A percentile compares a stretch with the other conserved stretches of the same genome.
These are phyloP conservation scores for Parthenolecanium corni DNA, from an alignment of 2,888 invertebrate species.

Conservation along the genomic window DNA sequence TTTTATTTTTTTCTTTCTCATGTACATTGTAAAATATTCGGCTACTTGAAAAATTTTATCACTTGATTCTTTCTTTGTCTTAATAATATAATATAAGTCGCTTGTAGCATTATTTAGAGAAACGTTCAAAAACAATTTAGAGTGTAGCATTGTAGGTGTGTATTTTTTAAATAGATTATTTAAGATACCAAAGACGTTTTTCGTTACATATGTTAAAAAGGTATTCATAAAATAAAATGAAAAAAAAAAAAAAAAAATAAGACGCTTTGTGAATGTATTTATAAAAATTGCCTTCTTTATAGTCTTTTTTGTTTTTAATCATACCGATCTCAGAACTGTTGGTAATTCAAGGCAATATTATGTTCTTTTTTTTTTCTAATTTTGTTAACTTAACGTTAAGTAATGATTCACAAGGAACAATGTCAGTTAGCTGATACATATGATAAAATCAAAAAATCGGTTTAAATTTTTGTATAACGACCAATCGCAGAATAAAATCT, in stretches of 20 bases:
- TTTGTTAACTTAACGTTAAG: not conserved
- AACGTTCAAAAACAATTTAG: not conserved
- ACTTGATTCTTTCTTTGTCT: not conserved
- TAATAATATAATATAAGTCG: not conserved
- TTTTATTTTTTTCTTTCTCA: not conserved
- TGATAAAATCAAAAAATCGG: no score
- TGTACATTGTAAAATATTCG: slow-evolving; percentile 3
- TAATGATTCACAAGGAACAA: no score
- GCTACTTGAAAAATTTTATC: slow-evolving; percentile 9
- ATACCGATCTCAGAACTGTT: slow-evolving; percentile 17
- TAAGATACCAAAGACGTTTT: slow-evolving; percentile 25
- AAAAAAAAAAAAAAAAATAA: no score
- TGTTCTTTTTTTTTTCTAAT: not conserved
- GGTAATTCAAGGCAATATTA: slow-evolving; percentile 17
- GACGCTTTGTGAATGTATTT: not conserved
- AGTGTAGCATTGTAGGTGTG: slow-evolving; percentile 16
- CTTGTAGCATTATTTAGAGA: slow-evolving; percentile 1
- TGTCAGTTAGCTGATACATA: no score
- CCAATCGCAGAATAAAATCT: no score
- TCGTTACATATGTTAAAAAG: slow-evolving; percentile 18
- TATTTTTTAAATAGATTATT: slow-evolving; percentile 16
- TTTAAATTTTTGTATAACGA: no score
- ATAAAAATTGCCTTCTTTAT: slow-evolving; percentile 11
- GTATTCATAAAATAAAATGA: no score
- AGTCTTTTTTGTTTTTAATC: slow-evolving; percentile 2